Evolutionary conservation across 2,797 vertebrate genomes (phyloP), one percentile per base, ranked within the genome.

Genomic region (Botia almorhae): DNA sequence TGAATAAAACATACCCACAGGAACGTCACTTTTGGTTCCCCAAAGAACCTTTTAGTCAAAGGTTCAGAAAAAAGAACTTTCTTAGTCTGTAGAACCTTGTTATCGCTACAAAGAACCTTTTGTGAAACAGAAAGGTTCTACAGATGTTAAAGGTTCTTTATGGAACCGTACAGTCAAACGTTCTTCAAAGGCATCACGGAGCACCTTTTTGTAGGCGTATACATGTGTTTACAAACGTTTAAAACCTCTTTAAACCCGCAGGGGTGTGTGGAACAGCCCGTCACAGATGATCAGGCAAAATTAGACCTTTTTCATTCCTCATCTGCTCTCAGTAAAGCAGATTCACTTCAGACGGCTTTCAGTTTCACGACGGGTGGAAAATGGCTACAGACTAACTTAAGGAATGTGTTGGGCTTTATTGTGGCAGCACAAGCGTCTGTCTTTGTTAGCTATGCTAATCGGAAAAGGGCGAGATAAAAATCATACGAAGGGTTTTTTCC

Each of bases 361-460:
- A 67, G 17, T 76, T 76, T 76, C 63, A 56, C 14, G 39, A 29
- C 16, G 26, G 64, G 16, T 46, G 23, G 36, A 77, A 16, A 29
- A 46, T 29, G 5, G 58, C 39, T 55, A 53, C 23, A 74, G 67
- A 77, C 19, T 16, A 43, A 17, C 13, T 6, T 1, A 64, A 65
- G n/a, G 8, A 76, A 63, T 63, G 60, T 61, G 58, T 19, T 29
- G 14, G 29, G 17, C 36, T 73, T 60, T 73, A 14, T 58, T 26
- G 21, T 58, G 33, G 21, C 36, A 48, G 5, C 39, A 21, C 10
- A 74, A 63, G 4, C 60, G 55, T 46, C 29, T 23, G 5, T 39
- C 61, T 65, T 75, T 33, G 7, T 51, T 67, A 75, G 21, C 10
- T 11, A 10, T 7, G 39, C 39, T 8, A 12, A 26, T 13, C 39